Conservation (phyloP, 2,113 vertebrate species). For the Dicerorhinus sumatrensis region DNA sequence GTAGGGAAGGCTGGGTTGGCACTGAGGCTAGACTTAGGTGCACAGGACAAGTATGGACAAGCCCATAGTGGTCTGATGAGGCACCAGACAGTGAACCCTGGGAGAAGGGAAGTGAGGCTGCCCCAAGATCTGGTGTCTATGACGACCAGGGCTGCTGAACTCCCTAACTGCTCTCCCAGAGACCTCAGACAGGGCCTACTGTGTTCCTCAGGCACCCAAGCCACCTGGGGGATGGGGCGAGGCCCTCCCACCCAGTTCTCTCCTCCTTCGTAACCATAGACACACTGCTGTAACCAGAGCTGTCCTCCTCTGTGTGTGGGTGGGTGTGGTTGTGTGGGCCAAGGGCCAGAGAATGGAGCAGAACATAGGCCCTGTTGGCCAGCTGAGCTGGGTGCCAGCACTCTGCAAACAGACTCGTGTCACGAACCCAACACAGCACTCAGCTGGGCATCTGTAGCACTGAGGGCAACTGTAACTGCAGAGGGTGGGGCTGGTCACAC, state of each 20-base stretch:
- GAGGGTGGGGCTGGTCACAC: not conserved
- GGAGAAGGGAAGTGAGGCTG: not conserved
- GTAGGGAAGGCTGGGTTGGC: not conserved
- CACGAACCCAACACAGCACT: conserved; percentile 68
- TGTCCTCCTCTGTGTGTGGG: not conserved
- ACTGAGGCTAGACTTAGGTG: not conserved
- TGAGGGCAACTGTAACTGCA: not conserved
- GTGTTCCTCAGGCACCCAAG: not conserved
- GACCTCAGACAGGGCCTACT: not conserved
- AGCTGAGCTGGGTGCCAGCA: not conserved
- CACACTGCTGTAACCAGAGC: rapidly evolving
- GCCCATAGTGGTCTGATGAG: not conserved
- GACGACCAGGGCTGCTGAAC: not conserved
- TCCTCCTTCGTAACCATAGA: rapidly evolving
- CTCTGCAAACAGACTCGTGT: conserved; percentile 80
- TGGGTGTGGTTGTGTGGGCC: not conserved
- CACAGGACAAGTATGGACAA: conserved; percentile 33
- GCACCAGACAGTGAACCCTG: not conserved
- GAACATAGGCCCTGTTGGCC: not conserved
- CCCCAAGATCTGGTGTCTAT: not conserved
- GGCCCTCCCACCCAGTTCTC: not conserved
- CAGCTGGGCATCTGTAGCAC: not conserved
- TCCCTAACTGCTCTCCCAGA: not conserved
- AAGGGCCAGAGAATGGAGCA: not conserved
- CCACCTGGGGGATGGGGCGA: not conserved